Evolutionary conservation across 2,113 vertebrate genomes (phyloP).

Genomic region (Sapayoa aenigma): DNA sequence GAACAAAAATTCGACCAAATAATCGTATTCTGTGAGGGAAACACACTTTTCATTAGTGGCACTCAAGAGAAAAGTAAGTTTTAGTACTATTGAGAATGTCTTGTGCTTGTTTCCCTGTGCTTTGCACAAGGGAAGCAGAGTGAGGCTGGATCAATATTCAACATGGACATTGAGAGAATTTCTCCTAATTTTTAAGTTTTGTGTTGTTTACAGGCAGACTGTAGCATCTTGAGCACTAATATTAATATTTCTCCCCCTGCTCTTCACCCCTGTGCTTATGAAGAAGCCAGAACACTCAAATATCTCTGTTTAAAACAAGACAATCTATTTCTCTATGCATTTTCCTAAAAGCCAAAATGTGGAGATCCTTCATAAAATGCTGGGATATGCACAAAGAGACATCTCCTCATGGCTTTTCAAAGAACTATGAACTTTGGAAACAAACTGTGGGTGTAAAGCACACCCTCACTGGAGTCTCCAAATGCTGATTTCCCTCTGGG

Average conservation of each 20-base stretch:
- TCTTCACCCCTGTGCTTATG: neutral
- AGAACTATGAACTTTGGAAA: neutral
- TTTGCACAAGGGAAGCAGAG: neutral
- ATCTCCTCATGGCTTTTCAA: neutral
- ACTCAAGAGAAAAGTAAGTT: neutral
- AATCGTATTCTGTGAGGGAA: slow-evolving; percentile 20
- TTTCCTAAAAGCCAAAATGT: neutral
- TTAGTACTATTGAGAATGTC: neutral
- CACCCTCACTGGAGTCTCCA: accelerated
- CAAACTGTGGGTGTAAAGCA: neutral
- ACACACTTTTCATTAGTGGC: slow-evolving; percentile 35
- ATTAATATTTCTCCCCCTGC: neutral
- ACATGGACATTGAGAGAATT: neutral
- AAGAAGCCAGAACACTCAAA: neutral
- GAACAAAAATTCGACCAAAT: slow-evolving; percentile 18
- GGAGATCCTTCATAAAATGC: neutral
- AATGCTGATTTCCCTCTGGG: accelerated
- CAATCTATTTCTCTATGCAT: neutral
- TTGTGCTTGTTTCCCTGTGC: neutral
- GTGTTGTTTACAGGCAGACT: neutral
- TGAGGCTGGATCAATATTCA: neutral
- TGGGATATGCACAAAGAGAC: neutral
- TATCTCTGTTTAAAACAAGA: neutral
- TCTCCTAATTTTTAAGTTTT: neutral
- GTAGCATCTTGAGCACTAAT: neutral